Evolutionary conservation across 2,888 invertebrate genomes (phyloP), one percentile per base, ranked within the genome.

Genomic region (Scrobipalpa atriplicella): DNA sequence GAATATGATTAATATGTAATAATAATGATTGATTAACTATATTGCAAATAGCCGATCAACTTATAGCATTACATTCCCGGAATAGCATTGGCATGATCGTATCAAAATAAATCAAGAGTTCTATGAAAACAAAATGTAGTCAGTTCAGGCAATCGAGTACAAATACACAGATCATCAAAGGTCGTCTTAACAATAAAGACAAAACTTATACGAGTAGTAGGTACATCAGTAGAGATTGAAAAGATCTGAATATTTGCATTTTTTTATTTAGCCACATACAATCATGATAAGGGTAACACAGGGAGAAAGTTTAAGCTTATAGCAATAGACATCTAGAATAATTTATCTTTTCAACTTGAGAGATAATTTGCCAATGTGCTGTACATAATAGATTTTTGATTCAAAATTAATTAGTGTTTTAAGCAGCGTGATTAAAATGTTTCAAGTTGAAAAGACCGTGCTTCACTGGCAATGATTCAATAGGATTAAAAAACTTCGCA

Each of bases 401-500:
- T 19, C 9, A 7, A 18, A 7, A 11, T 16, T 62, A 43, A 43
- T 7, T 13, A 13, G 19, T 43, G 13, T 19, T 13, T n/a, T 61
- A 81, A 82, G 81, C 81, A 68, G 76, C 76, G 83, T 78, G 76
- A 72, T 68, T 72, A 71, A 72, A 70, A 60, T 62, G 41, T 62
- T 74, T 86, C 86, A 87, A 89, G 89, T 90, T 89, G 86, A 84
- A 86, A 86, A 85, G 85, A 84, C 69, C 73, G 78, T 77, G 75
- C 80, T 80, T 80, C 78, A 75, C 85, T 85, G 87, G 80, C 89
- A 89, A 90, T 84, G 83, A 85, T 84, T 87, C 84, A 76, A 61
- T 61, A 66, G 41, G 54, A 62, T 43, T 43, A 52, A 56, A 56
- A 56, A 11, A 62, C 16, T 65, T 58, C 19, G n/a, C 41, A 58